Percentiles rank a stretch among this genome's conserved stretches.
Evolutionary conservation across 2,888 invertebrate genomes (phyloP).

Genomic region (Drosophila pegasa): DNA sequence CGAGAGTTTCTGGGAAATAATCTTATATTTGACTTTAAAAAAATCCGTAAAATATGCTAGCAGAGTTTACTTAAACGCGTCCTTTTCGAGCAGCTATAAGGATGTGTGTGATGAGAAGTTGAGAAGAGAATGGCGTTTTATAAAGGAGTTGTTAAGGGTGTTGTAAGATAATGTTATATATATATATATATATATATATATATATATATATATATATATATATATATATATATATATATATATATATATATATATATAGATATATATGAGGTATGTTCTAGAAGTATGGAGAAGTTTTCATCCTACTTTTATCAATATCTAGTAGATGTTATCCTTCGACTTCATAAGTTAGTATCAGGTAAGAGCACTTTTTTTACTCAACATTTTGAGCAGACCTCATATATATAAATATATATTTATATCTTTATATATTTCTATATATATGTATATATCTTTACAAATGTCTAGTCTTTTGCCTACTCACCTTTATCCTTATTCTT

Average conservation of each 20-base stretch:
- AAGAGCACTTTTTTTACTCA: too few species aligned
- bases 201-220: background rate
- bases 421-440: background rate
- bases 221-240: background rate
- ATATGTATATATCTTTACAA: background rate
- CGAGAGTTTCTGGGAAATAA: constrained; percentile 62
- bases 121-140: constrained; percentile 1
- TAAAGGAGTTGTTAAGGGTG: background rate
- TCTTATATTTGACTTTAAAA: constrained; percentile 72
- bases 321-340: too few species aligned
- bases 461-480: constrained; percentile 80
- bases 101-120: constrained; percentile 27
- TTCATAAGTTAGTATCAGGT: too few species aligned
- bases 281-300: too few species aligned
- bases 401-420: background rate
- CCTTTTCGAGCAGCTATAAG: constrained; percentile 84
- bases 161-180: background rate
- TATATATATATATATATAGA: background rate
- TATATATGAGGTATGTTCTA: background rate
- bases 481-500: constrained; percentile 87
- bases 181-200: background rate
- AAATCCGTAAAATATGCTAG: constrained; percentile 42
- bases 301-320: too few species aligned
- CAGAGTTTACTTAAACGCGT: constrained; percentile 81
- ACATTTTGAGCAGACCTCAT: too few species aligned